Evolutionary conservation across 2,797 vertebrate genomes (phyloP).

Genomic region (Myotis myotis): DNA sequence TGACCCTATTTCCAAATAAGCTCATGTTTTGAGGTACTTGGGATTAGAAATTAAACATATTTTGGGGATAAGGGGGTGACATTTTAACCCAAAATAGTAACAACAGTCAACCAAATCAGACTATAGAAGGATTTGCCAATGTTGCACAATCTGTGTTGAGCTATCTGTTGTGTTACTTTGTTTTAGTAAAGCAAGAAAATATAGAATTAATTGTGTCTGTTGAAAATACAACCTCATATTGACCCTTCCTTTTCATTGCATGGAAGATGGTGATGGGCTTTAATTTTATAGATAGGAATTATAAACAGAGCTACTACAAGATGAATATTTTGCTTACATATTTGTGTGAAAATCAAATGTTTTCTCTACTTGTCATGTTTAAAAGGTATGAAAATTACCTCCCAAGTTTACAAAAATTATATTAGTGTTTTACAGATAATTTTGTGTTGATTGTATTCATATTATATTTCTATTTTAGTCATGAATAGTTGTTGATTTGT

Average conservation of each 20-base stretch:
- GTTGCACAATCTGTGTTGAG: background rate
- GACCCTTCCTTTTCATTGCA: background rate
- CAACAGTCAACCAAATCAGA: accelerated
- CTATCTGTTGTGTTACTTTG: background rate
- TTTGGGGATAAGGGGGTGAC: accelerated
- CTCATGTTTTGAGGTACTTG: background rate
- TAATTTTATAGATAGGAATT: background rate
- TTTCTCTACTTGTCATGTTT: background rate
- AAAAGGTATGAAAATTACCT: background rate
- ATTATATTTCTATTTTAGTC: background rate
- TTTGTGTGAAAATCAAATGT: background rate
- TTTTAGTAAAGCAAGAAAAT: slow-evolving; percentile 19
- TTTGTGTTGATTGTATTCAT: background rate
- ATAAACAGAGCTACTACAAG: background rate
- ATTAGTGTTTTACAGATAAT: background rate
- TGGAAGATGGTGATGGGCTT: background rate
- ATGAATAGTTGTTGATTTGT: background rate
- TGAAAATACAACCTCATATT: background rate
- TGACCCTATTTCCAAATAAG: background rate
- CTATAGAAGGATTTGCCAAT: background rate
- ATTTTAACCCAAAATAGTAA: background rate
- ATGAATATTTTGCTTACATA: background rate
- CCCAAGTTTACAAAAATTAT: background rate
- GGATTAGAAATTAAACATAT: background rate
- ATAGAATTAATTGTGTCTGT: background rate